Conservation (phyloP, 2,113 vertebrate genomes). For the Crotalus horridus region DNA sequence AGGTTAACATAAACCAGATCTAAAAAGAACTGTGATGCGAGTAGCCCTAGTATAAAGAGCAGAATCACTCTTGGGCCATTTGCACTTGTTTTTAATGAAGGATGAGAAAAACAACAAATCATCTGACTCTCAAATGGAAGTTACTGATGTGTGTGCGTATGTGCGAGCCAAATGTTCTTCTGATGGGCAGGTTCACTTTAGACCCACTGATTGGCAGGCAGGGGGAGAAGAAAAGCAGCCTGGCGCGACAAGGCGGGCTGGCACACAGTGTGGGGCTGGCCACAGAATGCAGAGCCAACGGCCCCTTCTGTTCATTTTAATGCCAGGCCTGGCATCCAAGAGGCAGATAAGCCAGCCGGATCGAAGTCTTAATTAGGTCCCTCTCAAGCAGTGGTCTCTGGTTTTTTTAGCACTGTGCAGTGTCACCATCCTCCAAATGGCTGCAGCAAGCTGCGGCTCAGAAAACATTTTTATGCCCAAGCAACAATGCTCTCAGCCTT, state of each 20-base stretch:
- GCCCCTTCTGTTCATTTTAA: slow-evolving; percentile 32
- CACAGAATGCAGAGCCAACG: slow-evolving; percentile 10
- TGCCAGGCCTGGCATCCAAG: slow-evolving; percentile 31
- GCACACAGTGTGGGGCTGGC: background rate
- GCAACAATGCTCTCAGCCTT: background rate
- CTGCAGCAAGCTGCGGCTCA: slow-evolving; percentile 26
- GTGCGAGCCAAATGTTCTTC: slow-evolving; percentile 6
- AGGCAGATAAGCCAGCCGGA: slow-evolving; percentile 17
- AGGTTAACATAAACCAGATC: background rate
- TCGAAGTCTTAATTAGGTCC: slow-evolving; percentile 32
- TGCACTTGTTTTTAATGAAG: background rate
- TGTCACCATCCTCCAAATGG: slow-evolving; percentile 61
- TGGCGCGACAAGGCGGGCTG: slow-evolving; percentile 17
- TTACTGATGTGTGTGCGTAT: background rate
- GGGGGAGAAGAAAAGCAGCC: slow-evolving; percentile 45
- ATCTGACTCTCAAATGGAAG: background rate
- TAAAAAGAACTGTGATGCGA: background rate
- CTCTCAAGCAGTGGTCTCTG: slow-evolving; percentile 22
- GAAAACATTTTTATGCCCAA: slow-evolving; percentile 22
- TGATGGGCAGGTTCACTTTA: slow-evolving; percentile 52
- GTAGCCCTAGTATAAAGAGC: background rate
- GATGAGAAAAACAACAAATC: background rate
- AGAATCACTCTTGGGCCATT: background rate
- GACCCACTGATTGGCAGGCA: slow-evolving; percentile 54
- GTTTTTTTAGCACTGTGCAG: slow-evolving; percentile 20